Evolutionary conservation across 2,888 invertebrate species (phyloP), one percentile per base, ranked within the genome.

Genomic region (Coecobrya sp.): DNA sequence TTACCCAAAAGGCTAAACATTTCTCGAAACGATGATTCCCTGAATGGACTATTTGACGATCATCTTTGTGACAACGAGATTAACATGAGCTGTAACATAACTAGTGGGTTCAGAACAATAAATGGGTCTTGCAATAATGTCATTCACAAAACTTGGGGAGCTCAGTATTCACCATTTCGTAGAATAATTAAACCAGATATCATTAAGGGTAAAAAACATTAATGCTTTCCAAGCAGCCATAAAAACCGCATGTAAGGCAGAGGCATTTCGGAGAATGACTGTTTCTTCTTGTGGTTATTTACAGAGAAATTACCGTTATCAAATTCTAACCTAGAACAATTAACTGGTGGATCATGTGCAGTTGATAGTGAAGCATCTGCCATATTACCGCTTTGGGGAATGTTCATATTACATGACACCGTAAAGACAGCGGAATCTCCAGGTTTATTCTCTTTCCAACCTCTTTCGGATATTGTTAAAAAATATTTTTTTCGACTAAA

Each of bases 361-460:
- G 96, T 97, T 0, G 97, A 98, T 0, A 97, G 97, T 0, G 96
- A 94, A 98, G 98, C 95, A 97, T 98, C 0, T 97, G 98, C 0
- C 0, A 97, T 98, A 97, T 95, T 98, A 93, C 98, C 98, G 0
- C 97, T 98, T 4, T 98, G 98, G 97, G 98, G 98, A 0, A 98
- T 98, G 96, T 98, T 98, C 96, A 95, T 98, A 16, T 98, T 98
- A 95, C 98, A 98, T 94, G 98, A 98, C 94, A 97, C 98, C 88
- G 98, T 98, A 0, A 97, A 98, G 7, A 98, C 98, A 0, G 98
- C 98, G 0, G 96, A 98, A 8, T 97, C 97, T 94, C 97, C 97
- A 95, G 97, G 95, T 98, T 97, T 0, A 2, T 70, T 8, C 16
- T n/a, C 42, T 8, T 8, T 59, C 19, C 16, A 59, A n/a, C 2